A percentile compares a stretch with the other conserved stretches of the same genome.
phyloP scores from a whole-genome alignment of 2,888 invertebrate genomes.

The Chalcis sispes region DNA sequence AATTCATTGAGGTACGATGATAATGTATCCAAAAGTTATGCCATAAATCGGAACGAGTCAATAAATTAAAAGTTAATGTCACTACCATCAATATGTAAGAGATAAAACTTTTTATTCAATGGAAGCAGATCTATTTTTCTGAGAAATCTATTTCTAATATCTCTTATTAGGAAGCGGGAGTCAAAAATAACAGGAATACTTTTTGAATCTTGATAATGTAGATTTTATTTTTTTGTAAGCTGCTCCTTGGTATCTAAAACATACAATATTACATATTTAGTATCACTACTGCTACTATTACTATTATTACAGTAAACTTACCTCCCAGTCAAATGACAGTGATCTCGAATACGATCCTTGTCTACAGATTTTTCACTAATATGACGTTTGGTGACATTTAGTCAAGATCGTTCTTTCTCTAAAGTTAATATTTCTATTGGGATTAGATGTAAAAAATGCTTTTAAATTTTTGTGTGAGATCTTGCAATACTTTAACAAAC shows the following conservation, averaged over 20 bases:
- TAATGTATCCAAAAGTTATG: no score
- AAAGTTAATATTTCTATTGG: slow-evolving; percentile 22
- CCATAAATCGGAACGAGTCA: no score
- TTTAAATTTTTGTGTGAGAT: not conserved
- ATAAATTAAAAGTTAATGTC: no score
- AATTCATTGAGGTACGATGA: no score
- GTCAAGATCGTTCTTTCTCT: not conserved
- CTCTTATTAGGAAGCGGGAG: not conserved
- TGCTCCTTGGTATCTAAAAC: not conserved
- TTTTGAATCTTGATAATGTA: slow-evolving; percentile 54
- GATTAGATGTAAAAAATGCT: slow-evolving; percentile 2
- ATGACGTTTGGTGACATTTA: slow-evolving; percentile 30
- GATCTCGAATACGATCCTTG: slow-evolving; percentile 36
- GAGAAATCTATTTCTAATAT: not conserved
- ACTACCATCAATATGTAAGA: no score
- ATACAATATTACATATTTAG: no score
- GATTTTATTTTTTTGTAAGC: slow-evolving; percentile 24
- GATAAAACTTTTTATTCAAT: no score
- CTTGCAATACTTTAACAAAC: slow-evolving; percentile 20
- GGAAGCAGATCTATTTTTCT: no score
- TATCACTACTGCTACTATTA: not conserved
- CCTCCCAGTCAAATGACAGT: slow-evolving; percentile 47
- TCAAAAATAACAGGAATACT: slow-evolving; percentile 59
- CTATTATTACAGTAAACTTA: slow-evolving; percentile 2
- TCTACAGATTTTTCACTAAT: slow-evolving; percentile 40